phyloP scores from a whole-genome alignment of 2,888 invertebrate genomes.

The Abscondita cerata region DNA sequence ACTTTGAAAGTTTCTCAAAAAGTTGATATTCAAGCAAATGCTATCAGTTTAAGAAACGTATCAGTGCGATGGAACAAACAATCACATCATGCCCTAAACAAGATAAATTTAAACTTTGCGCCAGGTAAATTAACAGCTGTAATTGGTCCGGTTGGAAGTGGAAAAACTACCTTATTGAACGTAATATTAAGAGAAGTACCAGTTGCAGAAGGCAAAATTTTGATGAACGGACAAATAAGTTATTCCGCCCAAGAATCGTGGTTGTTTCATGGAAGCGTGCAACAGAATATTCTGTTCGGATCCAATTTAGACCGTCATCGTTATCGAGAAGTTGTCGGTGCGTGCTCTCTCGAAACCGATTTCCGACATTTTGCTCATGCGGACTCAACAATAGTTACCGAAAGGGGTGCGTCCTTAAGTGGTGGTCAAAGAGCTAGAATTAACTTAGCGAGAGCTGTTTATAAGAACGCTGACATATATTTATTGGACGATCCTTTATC shows the following conservation, averaged over 20 bases:
- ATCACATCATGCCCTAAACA: constrained; percentile 38
- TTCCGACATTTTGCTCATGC: constrained; percentile 77
- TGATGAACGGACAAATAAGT: constrained; percentile 67
- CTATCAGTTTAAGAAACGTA: constrained; percentile 59
- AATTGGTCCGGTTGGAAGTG: constrained; percentile 70
- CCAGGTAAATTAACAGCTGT: constrained; percentile 60
- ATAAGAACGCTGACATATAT: constrained; percentile 78
- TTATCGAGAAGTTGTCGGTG: constrained; percentile 68
- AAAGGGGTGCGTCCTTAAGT: constrained; percentile 70
- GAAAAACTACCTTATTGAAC: constrained; percentile 71
- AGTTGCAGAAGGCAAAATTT: constrained; percentile 64
- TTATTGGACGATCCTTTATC: constrained; percentile 57
- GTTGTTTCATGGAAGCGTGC: constrained; percentile 55
- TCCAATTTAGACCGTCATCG: constrained; percentile 65
- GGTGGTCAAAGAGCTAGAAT: too few species aligned
- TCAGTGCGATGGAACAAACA: constrained; percentile 67
- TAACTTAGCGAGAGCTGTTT: constrained; percentile 79
- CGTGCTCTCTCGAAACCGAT: constrained; percentile 70
- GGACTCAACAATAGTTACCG: constrained; percentile 81
- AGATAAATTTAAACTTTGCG: constrained; percentile 43
- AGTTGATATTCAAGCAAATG: too few species aligned
- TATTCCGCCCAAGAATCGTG: constrained; percentile 72
- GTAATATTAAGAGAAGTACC: constrained; percentile 75
- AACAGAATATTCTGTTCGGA: constrained; percentile 81
- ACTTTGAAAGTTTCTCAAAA: too few species aligned